Evolutionary conservation across 2,797 vertebrate genomes (phyloP).

Genomic region (Prunella strophiata): DNA sequence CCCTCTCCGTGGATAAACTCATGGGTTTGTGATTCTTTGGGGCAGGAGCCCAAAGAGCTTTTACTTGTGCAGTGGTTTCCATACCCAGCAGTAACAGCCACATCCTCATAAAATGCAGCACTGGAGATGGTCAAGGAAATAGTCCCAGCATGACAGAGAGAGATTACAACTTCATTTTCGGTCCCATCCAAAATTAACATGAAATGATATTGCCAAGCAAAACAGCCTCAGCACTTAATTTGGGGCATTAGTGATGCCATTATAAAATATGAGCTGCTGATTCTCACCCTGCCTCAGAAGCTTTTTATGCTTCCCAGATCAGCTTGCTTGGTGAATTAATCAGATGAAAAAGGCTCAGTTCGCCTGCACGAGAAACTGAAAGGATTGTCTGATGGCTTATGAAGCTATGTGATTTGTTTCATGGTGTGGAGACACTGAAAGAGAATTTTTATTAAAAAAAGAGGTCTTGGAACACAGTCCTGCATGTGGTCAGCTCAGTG

Average conservation of each 20-base stretch:
- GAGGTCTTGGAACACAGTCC: conserved; percentile 67
- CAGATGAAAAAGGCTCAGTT: conserved; percentile 67
- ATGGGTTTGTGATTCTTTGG: background rate
- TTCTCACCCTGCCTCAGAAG: conserved; percentile 66
- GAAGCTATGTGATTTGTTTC: conserved; percentile 68
- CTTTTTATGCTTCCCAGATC: conserved; percentile 68
- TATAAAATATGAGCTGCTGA: conserved; percentile 63
- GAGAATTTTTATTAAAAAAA: conserved; percentile 74
- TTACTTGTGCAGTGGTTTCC: conserved; percentile 6
- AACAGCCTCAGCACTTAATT: conserved; percentile 58
- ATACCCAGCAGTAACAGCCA: conserved; percentile 5
- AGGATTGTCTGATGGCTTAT: conserved; percentile 64
- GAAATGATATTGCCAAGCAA: conserved; percentile 60
- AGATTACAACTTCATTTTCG: conserved; percentile 60
- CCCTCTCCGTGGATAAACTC: rapidly evolving
- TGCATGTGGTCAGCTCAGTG: conserved; percentile 70
- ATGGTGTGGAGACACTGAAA: conserved; percentile 62
- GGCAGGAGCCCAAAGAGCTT: background rate
- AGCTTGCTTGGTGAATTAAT: conserved; percentile 67
- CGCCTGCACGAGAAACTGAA: conserved; percentile 52
- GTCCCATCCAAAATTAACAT: conserved; percentile 60
- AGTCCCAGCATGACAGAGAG: conserved; percentile 43
- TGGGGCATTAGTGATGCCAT: conserved; percentile 53
- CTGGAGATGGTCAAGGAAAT: conserved; percentile 65
- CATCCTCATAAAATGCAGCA: conserved; percentile 53